phyloP scores from a whole-genome alignment of 2,888 invertebrate species.

The Ferdinandea cuprea region DNA sequence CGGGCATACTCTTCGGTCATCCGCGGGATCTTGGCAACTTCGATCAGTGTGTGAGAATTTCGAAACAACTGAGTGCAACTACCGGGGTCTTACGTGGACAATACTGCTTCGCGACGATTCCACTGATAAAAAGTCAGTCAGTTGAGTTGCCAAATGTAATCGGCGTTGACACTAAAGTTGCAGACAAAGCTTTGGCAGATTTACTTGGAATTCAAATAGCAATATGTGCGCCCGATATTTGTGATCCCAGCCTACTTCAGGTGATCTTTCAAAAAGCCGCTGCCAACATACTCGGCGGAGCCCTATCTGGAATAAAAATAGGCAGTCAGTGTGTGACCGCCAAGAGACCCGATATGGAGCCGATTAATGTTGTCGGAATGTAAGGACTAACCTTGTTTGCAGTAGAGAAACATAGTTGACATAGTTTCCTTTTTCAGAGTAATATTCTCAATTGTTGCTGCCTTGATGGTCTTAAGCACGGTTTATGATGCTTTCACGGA shows the following conservation, averaged over 20 bases:
- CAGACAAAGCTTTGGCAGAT: not conserved
- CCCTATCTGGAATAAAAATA: conserved; percentile 4
- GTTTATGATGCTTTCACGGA: conserved; percentile 2
- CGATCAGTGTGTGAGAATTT: conserved; percentile 77
- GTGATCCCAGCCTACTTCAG: conserved; percentile 37
- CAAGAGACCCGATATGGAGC: not conserved
- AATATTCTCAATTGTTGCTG: conserved; percentile 18
- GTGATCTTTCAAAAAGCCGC: conserved; percentile 28
- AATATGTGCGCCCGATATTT: conserved; percentile 69
- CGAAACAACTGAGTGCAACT: not conserved
- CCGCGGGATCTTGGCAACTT: conserved; percentile 78
- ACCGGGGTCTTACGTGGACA: conserved; percentile 76
- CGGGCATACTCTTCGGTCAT: conserved; percentile 78
- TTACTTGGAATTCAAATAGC: conserved; percentile 24
- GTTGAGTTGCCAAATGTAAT: not conserved
- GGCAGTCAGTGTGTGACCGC: not conserved
- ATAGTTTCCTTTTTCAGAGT: conserved; percentile 16
- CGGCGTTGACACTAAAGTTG: no score
- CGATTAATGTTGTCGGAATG: conserved; percentile 20
- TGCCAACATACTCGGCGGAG: conserved; percentile 15
- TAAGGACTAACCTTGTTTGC: not conserved
- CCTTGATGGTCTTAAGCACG: conserved; percentile 18
- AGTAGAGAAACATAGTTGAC: not conserved
- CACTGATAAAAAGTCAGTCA: not conserved
- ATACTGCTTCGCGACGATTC: conserved; percentile 76